These are phyloP conservation scores for Masnerella sp. DNA, from an alignment of 2,888 invertebrate genomes.

Conservation along the genomic window DNA sequence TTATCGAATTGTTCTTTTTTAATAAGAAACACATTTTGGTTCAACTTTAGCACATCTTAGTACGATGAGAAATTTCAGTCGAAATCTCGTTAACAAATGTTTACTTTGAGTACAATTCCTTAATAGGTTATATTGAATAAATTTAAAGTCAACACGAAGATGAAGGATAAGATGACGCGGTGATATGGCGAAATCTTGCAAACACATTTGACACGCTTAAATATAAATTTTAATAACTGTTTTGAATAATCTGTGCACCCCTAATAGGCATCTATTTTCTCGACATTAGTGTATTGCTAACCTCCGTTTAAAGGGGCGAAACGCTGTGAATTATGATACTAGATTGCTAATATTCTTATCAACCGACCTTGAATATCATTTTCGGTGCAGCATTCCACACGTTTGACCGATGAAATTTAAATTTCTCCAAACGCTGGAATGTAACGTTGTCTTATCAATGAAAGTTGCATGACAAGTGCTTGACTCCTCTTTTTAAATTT, in stretches of 20 bases:
- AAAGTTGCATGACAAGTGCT: slow-evolving; percentile 15
- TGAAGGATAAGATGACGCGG: background rate
- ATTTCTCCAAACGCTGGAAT: slow-evolving; percentile 1
- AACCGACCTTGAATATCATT: background rate
- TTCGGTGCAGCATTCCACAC: too few relatives aligned
- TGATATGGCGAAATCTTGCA: too few relatives aligned
- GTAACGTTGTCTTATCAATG: background rate
- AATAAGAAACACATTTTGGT: too few relatives aligned
- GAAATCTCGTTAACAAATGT: too few relatives aligned
- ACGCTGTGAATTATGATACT: too few relatives aligned
- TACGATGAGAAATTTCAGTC: too few relatives aligned
- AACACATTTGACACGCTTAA: slow-evolving; percentile 11
- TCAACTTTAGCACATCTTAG: too few relatives aligned
- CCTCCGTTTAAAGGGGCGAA: too few relatives aligned
- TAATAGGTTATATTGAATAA: background rate
- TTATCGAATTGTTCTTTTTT: too few relatives aligned
- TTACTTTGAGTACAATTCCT: too few relatives aligned
- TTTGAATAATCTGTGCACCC: slow-evolving; percentile 12
- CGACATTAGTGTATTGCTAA: slow-evolving; percentile 11
- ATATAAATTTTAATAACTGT: slow-evolving; percentile 5
- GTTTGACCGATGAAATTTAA: background rate
- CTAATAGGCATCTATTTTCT: slow-evolving; percentile 22
- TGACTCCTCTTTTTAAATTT: slow-evolving; percentile 4
- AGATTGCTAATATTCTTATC: slow-evolving; percentile 20
- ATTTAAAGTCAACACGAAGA: background rate